Conservation (phyloP, 2,888 invertebrate species). For the Scaptomyza reducta region DNA sequence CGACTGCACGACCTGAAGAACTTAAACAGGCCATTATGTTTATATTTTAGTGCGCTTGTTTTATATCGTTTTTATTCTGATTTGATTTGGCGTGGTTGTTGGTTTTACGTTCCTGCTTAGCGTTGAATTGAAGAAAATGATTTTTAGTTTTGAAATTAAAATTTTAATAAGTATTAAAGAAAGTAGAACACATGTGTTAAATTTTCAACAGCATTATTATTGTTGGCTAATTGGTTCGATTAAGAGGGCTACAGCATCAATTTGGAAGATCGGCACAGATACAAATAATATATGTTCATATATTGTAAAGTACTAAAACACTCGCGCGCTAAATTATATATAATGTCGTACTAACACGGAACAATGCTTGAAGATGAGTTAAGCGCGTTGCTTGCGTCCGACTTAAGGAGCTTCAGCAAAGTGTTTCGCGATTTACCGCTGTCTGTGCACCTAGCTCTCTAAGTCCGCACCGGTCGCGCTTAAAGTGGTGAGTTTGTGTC, state of each 20-base stretch:
- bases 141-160: not conserved
- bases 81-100: not conserved
- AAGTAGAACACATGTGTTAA: constrained; percentile 14
- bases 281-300: too few species aligned
- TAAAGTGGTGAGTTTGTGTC: constrained; percentile 46
- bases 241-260: not conserved
- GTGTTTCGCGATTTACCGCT: constrained; percentile 64
- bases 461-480: constrained; percentile 37
- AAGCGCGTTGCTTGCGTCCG: constrained; percentile 79
- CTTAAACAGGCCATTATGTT: constrained; percentile 81
- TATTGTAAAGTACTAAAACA: constrained; percentile 1
- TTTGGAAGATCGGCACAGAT: constrained; percentile 6
- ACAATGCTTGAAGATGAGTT: constrained; percentile 21
- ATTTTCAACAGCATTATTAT: constrained; percentile 40
- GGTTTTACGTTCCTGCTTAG: not conserved
- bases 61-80: constrained; percentile 7
- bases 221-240: not conserved
- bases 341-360: constrained; percentile 11
- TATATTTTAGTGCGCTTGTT: constrained; percentile 16
- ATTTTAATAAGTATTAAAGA: constrained; percentile 6
- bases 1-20: constrained; percentile 81
- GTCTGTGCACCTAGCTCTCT: constrained; percentile 50
- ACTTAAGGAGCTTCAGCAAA: constrained; percentile 80
- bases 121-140: constrained; percentile 6
- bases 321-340: constrained; percentile 26